phyloP scores from a whole-genome alignment of 2,113 vertebrate species.

The Balaenoptera acutorostrata region DNA sequence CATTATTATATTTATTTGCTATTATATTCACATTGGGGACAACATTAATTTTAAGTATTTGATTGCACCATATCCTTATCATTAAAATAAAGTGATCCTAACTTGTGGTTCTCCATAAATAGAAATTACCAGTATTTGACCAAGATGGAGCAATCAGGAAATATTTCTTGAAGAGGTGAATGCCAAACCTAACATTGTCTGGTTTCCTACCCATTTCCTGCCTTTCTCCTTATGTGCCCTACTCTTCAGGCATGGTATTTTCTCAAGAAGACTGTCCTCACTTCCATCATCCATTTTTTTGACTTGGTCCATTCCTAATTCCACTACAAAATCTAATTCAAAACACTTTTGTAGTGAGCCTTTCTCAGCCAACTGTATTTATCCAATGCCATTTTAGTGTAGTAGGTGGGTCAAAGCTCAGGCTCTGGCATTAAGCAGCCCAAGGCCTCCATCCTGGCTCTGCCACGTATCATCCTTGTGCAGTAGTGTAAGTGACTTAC shows the following conservation, averaged over 20 bases:
- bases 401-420: neutral
- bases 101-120: neutral
- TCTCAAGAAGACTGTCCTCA: neutral
- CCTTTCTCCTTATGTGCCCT: neutral
- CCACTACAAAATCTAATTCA: neutral
- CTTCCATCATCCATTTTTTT: neutral
- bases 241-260: neutral
- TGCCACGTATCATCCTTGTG: fast-evolving
- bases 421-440: neutral
- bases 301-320: neutral
- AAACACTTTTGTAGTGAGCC: neutral
- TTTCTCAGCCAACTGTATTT: neutral
- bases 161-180: neutral
- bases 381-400: neutral
- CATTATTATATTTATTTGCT: neutral
- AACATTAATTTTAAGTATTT: neutral
- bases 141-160: neutral
- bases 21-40: neutral
- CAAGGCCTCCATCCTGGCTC: neutral
- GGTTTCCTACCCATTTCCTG: neutral
- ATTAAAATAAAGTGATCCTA: neutral
- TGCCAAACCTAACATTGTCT: neutral
- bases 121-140: neutral
- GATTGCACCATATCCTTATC: neutral
- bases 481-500: neutral